phyloP scores from a whole-genome alignment of 2,797 vertebrate genomes.

The Ataeniobius toweri region DNA sequence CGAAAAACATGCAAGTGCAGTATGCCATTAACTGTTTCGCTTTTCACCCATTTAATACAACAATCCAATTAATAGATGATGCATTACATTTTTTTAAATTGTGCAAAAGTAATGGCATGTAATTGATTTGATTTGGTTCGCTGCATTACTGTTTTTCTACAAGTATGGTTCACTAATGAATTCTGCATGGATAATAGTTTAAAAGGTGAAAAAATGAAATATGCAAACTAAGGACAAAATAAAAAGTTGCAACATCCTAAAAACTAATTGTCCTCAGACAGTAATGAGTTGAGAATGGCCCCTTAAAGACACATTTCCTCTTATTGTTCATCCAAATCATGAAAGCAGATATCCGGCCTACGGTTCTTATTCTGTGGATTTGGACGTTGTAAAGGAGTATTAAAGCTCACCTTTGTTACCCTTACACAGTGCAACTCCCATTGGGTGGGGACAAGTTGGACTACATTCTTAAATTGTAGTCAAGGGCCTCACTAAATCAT shows the following conservation, averaged over 20 bases:
- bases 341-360: background rate
- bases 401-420: too few relatives aligned
- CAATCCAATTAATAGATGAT: constrained; percentile 53
- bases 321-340: constrained; percentile 45
- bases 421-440: too few relatives aligned
- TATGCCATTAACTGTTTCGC: constrained; percentile 40
- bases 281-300: background rate
- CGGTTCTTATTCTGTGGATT: too few relatives aligned
- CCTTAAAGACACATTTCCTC: constrained; percentile 47
- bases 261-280: constrained; percentile 15
- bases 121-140: constrained; percentile 27
- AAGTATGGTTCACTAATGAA: constrained; percentile 22
- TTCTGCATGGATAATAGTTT: constrained; percentile 12
- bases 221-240: constrained; percentile 1
- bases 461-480: too few relatives aligned
- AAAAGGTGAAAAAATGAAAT: constrained; percentile 19
- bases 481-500: too few relatives aligned
- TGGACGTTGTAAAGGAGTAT: background rate
- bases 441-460: too few relatives aligned
- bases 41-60: constrained; percentile 53
- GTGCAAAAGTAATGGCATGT: constrained; percentile 29
- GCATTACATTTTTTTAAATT: constrained; percentile 35
- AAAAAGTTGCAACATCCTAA: constrained; percentile 18
- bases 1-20: constrained; percentile 29
- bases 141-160: constrained; percentile 9